Evolutionary conservation across 2,888 invertebrate genomes (phyloP).

Genomic region (Magallana nippona): DNA sequence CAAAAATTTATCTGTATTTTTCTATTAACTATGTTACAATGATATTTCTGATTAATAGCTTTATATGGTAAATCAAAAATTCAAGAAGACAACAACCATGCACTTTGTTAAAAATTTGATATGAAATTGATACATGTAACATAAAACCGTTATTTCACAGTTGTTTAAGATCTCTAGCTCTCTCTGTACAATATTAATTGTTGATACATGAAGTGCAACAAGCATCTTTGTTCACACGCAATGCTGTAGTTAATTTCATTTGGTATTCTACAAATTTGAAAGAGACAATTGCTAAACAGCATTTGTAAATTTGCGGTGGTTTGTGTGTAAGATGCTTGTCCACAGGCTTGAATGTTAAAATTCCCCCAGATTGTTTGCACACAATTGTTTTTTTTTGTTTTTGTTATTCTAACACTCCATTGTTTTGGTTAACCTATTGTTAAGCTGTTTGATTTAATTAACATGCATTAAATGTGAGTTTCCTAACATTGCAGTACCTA

Average conservation of each 20-base stretch:
- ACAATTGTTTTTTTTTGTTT: too few relatives aligned
- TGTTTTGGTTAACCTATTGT: background rate
- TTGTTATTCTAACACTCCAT: background rate
- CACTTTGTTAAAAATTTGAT: too few relatives aligned
- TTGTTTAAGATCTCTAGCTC: background rate
- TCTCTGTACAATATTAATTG: background rate
- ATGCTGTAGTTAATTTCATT: background rate
- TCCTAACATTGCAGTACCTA: background rate
- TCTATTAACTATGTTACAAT: too few relatives aligned
- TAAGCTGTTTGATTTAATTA: background rate
- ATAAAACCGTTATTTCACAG: background rate
- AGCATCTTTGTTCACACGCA: constrained; percentile 16
- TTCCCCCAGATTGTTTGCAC: too few relatives aligned
- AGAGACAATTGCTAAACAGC: background rate
- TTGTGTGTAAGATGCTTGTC: constrained; percentile 27
- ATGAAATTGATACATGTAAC: too few relatives aligned
- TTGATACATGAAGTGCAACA: background rate
- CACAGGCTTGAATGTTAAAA: background rate
- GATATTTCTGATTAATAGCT: too few relatives aligned
- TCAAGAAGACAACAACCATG: too few relatives aligned
- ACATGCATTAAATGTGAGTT: background rate
- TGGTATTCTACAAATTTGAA: background rate
- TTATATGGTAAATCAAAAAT: too few relatives aligned
- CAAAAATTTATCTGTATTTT: too few relatives aligned
- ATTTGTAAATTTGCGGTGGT: background rate